phyloP scores from a whole-genome alignment of 2,113 vertebrate species.

The Stegostoma tigrinum region DNA sequence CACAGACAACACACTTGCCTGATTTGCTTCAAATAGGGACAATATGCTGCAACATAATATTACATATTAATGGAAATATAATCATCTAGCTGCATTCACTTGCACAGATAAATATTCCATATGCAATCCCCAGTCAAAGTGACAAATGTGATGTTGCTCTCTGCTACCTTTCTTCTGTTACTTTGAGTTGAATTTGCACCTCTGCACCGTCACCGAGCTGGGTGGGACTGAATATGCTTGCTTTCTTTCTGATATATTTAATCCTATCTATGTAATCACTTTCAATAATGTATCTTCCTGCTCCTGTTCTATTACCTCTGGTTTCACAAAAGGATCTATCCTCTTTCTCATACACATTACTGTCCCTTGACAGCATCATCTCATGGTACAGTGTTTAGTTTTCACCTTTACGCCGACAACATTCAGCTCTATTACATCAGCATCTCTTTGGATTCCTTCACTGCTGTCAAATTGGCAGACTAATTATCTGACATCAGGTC shows the following conservation, averaged over 20 bases:
- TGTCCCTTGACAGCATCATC: too few species aligned
- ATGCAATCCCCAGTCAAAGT: not conserved
- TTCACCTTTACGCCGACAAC: too few species aligned
- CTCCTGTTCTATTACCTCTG: not conserved
- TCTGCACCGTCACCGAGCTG: not conserved
- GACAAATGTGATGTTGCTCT: not conserved
- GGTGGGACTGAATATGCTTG: not conserved
- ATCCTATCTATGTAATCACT: not conserved
- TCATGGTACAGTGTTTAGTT: too few species aligned
- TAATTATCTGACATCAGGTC: too few species aligned
- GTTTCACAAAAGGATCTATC: not conserved
- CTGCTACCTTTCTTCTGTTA: not conserved
- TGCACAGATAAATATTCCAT: not conserved
- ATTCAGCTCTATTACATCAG: too few species aligned
- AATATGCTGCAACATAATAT: not conserved
- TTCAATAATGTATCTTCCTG: not conserved
- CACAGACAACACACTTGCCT: not conserved
- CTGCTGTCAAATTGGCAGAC: too few species aligned
- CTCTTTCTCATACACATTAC: too few species aligned
- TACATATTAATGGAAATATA: not conserved
- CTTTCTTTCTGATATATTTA: not conserved
- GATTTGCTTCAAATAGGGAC: not conserved
- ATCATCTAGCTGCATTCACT: not conserved
- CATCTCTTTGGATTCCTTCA: too few species aligned
- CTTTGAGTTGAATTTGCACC: not conserved